These are phyloP conservation scores for Scophthalmus maximus DNA, from an alignment of 2,113 vertebrate species.

Conservation along the genomic window DNA sequence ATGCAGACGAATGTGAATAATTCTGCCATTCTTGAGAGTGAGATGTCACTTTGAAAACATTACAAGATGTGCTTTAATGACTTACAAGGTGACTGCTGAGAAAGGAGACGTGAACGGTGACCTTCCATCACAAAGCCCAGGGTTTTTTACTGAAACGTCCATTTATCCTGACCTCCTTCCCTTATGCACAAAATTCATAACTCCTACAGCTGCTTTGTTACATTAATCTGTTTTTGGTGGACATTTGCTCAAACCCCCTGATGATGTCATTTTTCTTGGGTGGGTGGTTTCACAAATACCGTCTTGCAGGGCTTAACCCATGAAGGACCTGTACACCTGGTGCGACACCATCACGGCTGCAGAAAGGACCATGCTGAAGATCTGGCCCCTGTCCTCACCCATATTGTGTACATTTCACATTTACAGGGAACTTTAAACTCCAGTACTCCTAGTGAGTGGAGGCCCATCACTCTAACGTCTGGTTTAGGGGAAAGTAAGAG, in stretches of 20 bases:
- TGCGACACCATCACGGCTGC: background rate
- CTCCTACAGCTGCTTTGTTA: background rate
- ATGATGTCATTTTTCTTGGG: no score
- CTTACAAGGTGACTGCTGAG: no score
- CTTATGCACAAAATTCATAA: background rate
- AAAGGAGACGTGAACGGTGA: background rate
- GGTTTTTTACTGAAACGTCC: conserved; percentile 1
- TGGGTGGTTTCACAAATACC: no score
- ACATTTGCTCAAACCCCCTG: no score
- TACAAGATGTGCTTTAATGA: no score
- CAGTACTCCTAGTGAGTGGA: background rate
- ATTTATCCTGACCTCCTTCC: background rate
- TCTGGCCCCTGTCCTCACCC: background rate
- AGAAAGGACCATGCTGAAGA: background rate
- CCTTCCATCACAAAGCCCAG: background rate
- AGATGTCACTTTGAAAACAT: no score
- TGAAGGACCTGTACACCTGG: background rate
- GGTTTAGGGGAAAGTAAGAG: background rate
- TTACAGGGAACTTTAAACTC: background rate
- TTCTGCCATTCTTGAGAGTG: no score
- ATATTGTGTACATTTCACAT: background rate
- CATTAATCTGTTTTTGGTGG: no score
- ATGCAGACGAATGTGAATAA: no score
- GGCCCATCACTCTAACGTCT: background rate
- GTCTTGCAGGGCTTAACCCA: no score